Evolutionary conservation across 2,113 vertebrate genomes (phyloP).

Genomic region (chimpanzee (Pan troglodytes)): NHGRI_mPanTro3-v2.1_pri NC_072421.2:25369501-25370000

Average conservation of each 20-base stretch:
- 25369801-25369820: slow-evolving; percentile 56
- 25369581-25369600: slow-evolving; percentile 79
- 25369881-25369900: slow-evolving; percentile 8
- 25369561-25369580: slow-evolving; percentile 80
- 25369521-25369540: slow-evolving; percentile 80
- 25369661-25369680: slow-evolving; percentile 72
- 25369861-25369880: slow-evolving; percentile 29
- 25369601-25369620: slow-evolving; percentile 77
- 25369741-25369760: slow-evolving; percentile 66
- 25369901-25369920: slow-evolving; percentile 48
- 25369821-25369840: slow-evolving; percentile 45
- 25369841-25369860: not conserved
- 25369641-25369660: slow-evolving; percentile 63
- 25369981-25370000: slow-evolving; percentile 33
- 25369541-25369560: slow-evolving; percentile 75
- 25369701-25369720: slow-evolving; percentile 72
- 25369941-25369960: not conserved
- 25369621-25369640: slow-evolving; percentile 75
- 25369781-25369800: slow-evolving; percentile 59
- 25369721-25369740: slow-evolving; percentile 73
- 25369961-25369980: not conserved
- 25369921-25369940: slow-evolving; percentile 25
- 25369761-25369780: slow-evolving; percentile 69
- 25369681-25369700: slow-evolving; percentile 76
- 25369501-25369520: slow-evolving; percentile 79